Base-by-base conservation (phyloP, 1,140 invertebrate genomes). In the Chrysoperla carnea region DNA sequence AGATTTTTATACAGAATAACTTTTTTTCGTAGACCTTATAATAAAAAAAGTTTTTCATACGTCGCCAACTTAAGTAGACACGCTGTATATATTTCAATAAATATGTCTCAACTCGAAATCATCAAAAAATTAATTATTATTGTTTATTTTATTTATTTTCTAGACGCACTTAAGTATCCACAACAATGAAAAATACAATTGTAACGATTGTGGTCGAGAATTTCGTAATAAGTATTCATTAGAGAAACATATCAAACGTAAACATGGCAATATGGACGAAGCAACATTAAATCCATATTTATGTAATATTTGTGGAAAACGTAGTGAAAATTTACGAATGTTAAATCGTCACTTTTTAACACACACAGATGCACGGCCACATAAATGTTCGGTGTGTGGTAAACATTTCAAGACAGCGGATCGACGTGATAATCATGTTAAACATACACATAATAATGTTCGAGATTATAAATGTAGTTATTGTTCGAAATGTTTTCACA, bases 401-500 rank as follows among this genome's bases (percentile, higher is more conserved):
- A 23, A 23, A 23, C 17, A 23, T 5, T 23, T 23, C 5, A 23
- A 23, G 17, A 23, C 49, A 8, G 13, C 46, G 46, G 13, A n/a
- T 36, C 13, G 13, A 11, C 33, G 33, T 36, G 11, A 36, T 4
- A 36, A 7, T 46, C 13, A 29, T 27, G 42, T 49, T 45, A 37
- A 38, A 29, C 39, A 9, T 15, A 9, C 38, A 17, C 37, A 46
- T 5, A 13, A 5, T 42, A 27, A 44, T 40, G 37, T 49, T 43
- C 44, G 40, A 54, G 52, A 6, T 9, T 39, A 11, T 29, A 11
- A 11, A 27, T 73, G 78, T 59, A 64, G 78, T 52, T 56, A 74
- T 48, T 78, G 78, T 53, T 53, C 63, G 1, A 77, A 77, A 52
- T 60, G 63, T 28, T 83, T 83, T 55, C 68, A 73, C 4, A 75